phyloP scores from a whole-genome alignment of 2,888 invertebrate species.

The Cylindroiulus punctatus region DNA sequence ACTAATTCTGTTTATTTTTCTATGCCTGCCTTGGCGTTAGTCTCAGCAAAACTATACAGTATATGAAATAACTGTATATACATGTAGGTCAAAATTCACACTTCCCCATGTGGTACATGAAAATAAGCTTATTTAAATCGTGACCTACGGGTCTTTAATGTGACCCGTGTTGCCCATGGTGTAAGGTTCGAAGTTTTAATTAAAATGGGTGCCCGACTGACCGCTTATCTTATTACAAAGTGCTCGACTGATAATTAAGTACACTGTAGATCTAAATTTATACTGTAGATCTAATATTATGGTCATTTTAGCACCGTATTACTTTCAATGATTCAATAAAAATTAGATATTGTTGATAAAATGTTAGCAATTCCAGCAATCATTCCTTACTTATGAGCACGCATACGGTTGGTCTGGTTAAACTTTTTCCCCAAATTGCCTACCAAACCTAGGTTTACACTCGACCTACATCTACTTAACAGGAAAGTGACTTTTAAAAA shows the following conservation, averaged over 20 bases:
- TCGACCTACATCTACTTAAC: conserved; percentile 41
- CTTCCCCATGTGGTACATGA: not conserved
- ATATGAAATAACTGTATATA: not conserved
- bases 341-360: too few relatives aligned
- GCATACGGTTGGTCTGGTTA: too few relatives aligned
- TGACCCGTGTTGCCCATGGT: too few relatives aligned
- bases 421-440: not conserved
- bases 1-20: conserved; percentile 32
- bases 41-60: not conserved
- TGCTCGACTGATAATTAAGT: not conserved
- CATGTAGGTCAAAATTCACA: not conserved
- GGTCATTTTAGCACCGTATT: too few relatives aligned
- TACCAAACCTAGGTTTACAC: not conserved
- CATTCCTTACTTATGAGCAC: too few relatives aligned
- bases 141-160: not conserved
- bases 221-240: not conserved
- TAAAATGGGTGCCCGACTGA: not conserved
- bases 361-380: too few relatives aligned
- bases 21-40: not conserved
- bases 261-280: not conserved
- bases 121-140: not conserved
- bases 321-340: too few relatives aligned
- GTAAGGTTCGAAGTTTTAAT: not conserved
- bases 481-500: conserved; percentile 5
- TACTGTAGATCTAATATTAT: too few relatives aligned